Percentiles rank a stretch among this genome's conserved stretches.
Evolutionary conservation across 2,888 invertebrate species (phyloP).

Genomic region (Caenorhabditis sp.): DNA sequence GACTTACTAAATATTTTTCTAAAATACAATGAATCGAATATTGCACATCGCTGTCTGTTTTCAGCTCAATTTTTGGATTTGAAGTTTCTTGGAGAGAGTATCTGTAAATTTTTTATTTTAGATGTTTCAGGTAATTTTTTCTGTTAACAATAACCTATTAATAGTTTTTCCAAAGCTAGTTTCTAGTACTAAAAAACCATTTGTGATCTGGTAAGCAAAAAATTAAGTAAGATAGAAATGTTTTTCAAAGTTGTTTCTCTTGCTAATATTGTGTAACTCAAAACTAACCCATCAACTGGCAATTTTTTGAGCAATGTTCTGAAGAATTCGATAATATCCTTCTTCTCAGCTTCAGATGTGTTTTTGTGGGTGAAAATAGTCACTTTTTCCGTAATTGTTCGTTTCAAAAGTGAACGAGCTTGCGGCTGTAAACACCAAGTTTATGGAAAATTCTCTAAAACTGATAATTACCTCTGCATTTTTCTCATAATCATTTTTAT

Average conservation of each 20-base stretch:
- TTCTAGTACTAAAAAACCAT: too few species aligned
- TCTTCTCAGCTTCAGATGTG: neutral
- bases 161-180: neutral
- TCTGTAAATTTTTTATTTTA: too few species aligned
- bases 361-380: slow-evolving; percentile 22
- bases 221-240: too few species aligned
- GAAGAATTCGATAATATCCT: slow-evolving; percentile 24
- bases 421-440: neutral
- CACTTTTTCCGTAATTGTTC: slow-evolving; percentile 30
- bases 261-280: neutral
- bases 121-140: too few species aligned
- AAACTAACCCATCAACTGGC: slow-evolving; percentile 12
- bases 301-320: slow-evolving; percentile 15
- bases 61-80: neutral
- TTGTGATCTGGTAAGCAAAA: too few species aligned
- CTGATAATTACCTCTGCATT: neutral
- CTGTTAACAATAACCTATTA: too few species aligned
- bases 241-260: too few species aligned
- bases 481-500: neutral
- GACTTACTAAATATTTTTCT: slow-evolving; percentile 32
- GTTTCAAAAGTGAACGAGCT: slow-evolving; percentile 14
- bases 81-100: neutral
- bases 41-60: slow-evolving; percentile 14
- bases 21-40: slow-evolving; percentile 29
- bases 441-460: too few species aligned